Base-by-base conservation (phyloP, 2,113 vertebrate genomes). In the Crotalus horridus region DNA sequence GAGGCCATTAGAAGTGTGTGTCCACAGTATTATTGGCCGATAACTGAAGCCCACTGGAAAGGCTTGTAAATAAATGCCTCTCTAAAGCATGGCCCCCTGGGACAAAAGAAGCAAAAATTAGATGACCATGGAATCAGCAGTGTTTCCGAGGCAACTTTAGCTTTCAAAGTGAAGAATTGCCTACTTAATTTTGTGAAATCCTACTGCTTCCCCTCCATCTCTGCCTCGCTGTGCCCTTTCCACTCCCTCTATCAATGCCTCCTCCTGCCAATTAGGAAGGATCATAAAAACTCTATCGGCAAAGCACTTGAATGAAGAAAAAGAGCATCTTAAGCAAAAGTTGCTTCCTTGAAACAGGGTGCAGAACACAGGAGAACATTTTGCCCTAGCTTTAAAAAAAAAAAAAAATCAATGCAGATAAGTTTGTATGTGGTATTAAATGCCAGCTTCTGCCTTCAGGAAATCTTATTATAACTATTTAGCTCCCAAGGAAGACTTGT, bases 31-130 rank as follows among this genome's bases (percentile, higher is more conserved):
- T 98, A 97, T 94, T 98, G 97, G 96, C 96, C 87, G 91, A 96
- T 97, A 96, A 93, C 97, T 96, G 97, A 96, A 97, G 95, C 97
- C 96, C 96, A 86, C 95, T 97, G 96, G 97, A 98, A 97, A 94
- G 96, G 92, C 96, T 95, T 97, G 96, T 97, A 97, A 98, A 98
- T 98, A 98, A 98, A 98, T 97, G 93, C 95, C 94, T 97, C 95
- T 96, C 96, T 96, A 96, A 97, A 97, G 96, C 96, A 90, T 93
- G 87, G 90, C 96, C 97, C 94, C 90, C 0, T 92, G 95, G 96
- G 97, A 98, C 94, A 97, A 97, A 97, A 95, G 96, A 96, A 94
- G 95, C 95, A 96, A 97, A 98, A 98, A 98, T 98, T 96, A 97
- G 95, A 97, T 97, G 97, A 95, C 95, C n/a, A 5, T 12, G 21